Percentiles rank a stretch among this genome's conserved stretches.
Evolutionary conservation across 1,140 invertebrate genomes (phyloP).

Genomic region (Diabrotica virgifera): DNA sequence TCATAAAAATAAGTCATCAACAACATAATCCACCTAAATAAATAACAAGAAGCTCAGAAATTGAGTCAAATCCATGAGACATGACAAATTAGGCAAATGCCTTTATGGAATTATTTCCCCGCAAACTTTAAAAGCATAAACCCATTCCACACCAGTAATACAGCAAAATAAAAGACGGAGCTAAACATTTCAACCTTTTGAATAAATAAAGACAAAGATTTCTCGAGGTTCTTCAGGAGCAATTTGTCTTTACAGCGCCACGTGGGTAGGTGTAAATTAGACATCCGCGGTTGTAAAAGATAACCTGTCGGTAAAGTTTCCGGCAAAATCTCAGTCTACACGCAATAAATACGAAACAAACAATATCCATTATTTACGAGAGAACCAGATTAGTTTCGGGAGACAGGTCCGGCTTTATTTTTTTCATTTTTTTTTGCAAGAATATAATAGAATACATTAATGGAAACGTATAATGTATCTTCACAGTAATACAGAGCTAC

Average conservation of each 20-base stretch:
- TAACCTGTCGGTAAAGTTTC: slow-evolving; percentile 10
- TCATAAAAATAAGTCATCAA: too few species aligned
- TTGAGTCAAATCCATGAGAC: too few species aligned
- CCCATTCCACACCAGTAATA: not conserved
- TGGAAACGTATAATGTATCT: too few species aligned
- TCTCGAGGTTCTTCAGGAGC: slow-evolving; percentile 1
- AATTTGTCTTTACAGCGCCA: slow-evolving; percentile 8
- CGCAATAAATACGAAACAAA: slow-evolving; percentile 29
- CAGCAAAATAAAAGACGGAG: not conserved
- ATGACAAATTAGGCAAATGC: too few species aligned
- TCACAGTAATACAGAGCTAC: too few species aligned
- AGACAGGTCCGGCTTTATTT: not conserved
- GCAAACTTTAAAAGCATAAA: too few species aligned
- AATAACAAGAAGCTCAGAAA: too few species aligned
- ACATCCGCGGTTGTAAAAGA: slow-evolving; percentile 9
- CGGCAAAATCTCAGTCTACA: not conserved
- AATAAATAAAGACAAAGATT: not conserved
- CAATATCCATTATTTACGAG: slow-evolving; percentile 28
- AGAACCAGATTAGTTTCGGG: slow-evolving; percentile 20
- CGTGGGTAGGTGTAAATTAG: slow-evolving; percentile 10
- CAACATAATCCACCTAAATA: too few species aligned
- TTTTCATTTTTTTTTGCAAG: too few species aligned
- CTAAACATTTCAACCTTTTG: not conserved
- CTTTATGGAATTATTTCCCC: too few species aligned
- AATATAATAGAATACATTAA: too few species aligned